phyloP scores from a whole-genome alignment of 1,140 invertebrate species.

The Drosophila novamexicana region DNA sequence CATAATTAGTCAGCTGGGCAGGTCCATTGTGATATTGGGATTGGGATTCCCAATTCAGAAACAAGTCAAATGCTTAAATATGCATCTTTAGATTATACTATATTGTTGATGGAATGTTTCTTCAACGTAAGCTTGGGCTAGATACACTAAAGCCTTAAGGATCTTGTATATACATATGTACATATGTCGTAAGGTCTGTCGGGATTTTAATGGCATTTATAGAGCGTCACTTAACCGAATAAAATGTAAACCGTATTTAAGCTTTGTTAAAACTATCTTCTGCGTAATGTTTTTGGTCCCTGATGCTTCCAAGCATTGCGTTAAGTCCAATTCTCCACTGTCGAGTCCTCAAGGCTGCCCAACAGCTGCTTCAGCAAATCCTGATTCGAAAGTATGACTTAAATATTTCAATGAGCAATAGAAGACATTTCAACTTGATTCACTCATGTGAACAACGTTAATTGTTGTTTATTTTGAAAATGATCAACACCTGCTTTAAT shows the following conservation, averaged over 20 bases:
- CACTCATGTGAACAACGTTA: not conserved
- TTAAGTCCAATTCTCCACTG: constrained; percentile 95
- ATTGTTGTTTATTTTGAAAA: not conserved
- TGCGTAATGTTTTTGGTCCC: constrained; percentile 98
- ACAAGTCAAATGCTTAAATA: too few species aligned
- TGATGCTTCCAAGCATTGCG: constrained; percentile 97
- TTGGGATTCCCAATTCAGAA: too few species aligned
- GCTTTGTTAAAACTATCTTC: constrained; percentile 90
- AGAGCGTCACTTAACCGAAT: constrained; percentile 43
- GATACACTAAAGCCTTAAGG: too few species aligned
- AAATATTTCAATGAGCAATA: too few species aligned
- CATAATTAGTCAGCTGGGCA: too few species aligned
- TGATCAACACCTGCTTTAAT: not conserved
- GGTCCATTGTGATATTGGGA: too few species aligned
- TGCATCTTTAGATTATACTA: too few species aligned
- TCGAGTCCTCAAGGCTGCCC: constrained; percentile 93
- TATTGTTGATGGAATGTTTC: too few species aligned
- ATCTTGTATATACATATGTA: not conserved
- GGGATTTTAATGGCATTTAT: constrained; percentile 32
- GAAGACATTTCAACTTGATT: too few species aligned
- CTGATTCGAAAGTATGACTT: constrained; percentile 59
- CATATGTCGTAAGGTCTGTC: constrained; percentile 7
- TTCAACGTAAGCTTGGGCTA: too few species aligned
- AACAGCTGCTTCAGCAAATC: constrained; percentile 92
- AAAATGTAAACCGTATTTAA: constrained; percentile 42